These are phyloP conservation scores for Diglossa cyanea DNA, from an alignment of 2,797 vertebrate genomes.

Conservation along the genomic window DNA sequence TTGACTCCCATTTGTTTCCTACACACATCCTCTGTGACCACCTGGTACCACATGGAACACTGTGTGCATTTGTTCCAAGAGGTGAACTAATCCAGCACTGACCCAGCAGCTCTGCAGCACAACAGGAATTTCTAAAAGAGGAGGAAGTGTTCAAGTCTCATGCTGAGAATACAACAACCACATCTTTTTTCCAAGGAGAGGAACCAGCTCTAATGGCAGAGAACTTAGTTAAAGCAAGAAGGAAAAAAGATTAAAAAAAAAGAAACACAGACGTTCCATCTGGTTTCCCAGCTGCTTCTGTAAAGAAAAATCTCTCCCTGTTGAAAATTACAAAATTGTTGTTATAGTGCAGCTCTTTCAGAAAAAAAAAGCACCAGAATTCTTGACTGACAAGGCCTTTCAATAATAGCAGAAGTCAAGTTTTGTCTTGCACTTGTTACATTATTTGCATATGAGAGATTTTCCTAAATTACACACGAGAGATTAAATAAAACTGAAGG, in stretches of 20 bases:
- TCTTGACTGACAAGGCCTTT: background rate
- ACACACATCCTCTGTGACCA: background rate
- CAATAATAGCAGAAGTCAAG: conserved; percentile 11
- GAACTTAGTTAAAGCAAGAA: background rate
- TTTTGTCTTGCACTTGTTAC: background rate
- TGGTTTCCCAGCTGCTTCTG: conserved; percentile 57
- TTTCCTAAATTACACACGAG: background rate
- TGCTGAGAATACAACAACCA: background rate
- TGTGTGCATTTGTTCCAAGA: background rate
- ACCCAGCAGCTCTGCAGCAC: background rate
- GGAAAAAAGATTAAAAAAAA: background rate
- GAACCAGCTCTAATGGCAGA: background rate
- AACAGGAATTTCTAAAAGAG: background rate
- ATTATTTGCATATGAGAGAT: background rate
- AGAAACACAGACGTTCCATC: background rate
- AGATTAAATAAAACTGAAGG: background rate
- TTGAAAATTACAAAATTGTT: conserved; percentile 53
- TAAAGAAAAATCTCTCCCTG: background rate
- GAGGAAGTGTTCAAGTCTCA: background rate
- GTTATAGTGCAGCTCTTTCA: conserved; percentile 26
- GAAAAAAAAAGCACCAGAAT: background rate
- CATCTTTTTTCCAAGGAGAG: background rate
- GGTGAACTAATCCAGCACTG: background rate
- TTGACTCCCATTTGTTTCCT: background rate
- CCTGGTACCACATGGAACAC: fast-evolving